Evolutionary conservation across 30 jellyfish, hydroid and myxozoan genomes (phyloP).

Genomic region (Pseudorhiza aurosa): DNA sequence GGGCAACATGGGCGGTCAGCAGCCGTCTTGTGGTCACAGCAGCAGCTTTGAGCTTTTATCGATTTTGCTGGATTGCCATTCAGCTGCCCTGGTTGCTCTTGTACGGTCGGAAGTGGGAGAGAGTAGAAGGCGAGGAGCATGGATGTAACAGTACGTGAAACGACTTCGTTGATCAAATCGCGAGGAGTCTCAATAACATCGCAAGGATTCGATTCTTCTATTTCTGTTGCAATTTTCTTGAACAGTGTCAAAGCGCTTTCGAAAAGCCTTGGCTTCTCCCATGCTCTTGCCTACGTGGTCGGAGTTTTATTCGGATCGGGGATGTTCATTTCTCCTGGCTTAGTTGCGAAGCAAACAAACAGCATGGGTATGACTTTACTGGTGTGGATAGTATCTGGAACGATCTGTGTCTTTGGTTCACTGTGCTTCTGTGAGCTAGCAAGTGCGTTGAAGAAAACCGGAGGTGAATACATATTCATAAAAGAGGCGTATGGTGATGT

Average conservation of each 20-base stretch:
- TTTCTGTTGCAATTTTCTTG: background rate
- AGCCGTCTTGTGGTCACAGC: too few species aligned
- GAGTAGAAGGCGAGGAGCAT: too few species aligned
- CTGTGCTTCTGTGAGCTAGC: constrained; percentile 62
- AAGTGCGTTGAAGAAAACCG: constrained; percentile 27
- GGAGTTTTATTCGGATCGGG: constrained; percentile 60
- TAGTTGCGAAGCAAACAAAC: constrained; percentile 53
- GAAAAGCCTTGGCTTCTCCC: constrained; percentile 34
- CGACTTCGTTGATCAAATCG: too few species aligned
- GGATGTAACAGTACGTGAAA: too few species aligned
- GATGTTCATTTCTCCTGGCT: constrained; percentile 51
- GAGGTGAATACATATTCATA: constrained; percentile 46
- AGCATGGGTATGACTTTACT: constrained; percentile 46
- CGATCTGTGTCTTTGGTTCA: constrained; percentile 40
- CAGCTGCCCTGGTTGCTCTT: too few species aligned
- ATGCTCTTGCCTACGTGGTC: constrained; percentile 48
- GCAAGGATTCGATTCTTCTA: too few species aligned
- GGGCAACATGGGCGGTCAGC: too few species aligned
- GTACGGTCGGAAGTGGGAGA: too few species aligned
- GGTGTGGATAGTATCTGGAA: constrained; percentile 43
- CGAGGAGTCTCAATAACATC: too few species aligned
- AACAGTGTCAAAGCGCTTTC: constrained; percentile 20
- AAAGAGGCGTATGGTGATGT: constrained; percentile 43
- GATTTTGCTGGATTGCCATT: too few species aligned
- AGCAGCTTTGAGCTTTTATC: too few species aligned